Conservation (phyloP, 2,888 invertebrate species). For the Sesamia inferens region DNA sequence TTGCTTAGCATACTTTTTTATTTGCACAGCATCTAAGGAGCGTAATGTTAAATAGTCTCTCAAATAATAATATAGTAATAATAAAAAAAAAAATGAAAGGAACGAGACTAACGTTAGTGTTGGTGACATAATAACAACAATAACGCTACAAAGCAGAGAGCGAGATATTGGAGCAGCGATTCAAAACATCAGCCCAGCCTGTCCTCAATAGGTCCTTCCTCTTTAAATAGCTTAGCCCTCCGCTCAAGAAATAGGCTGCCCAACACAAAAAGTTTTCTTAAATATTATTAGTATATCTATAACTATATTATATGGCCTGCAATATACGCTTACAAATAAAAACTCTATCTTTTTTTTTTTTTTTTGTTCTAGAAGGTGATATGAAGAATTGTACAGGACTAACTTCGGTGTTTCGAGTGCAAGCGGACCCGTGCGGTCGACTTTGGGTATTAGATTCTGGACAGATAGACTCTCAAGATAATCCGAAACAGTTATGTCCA, state of each 20-base stretch:
- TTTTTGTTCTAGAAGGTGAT: constrained; percentile 65
- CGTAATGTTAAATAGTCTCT: not conserved
- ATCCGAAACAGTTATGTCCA: constrained; percentile 92
- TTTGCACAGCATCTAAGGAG: not conserved
- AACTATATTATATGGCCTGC: not conserved
- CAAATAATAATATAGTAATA: too few species aligned
- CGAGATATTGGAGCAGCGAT: too few species aligned
- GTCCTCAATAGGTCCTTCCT: too few species aligned
- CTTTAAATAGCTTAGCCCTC: not conserved
- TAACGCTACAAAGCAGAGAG: too few species aligned
- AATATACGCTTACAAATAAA: constrained; percentile 1
- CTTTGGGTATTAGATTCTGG: constrained; percentile 96
- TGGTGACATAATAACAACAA: too few species aligned
- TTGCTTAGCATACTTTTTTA: not conserved
- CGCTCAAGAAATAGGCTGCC: not conserved
- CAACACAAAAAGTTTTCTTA: not conserved
- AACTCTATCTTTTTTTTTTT: not conserved
- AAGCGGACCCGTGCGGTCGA: constrained; percentile 93
- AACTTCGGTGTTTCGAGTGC: constrained; percentile 94
- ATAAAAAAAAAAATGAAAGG: too few species aligned
- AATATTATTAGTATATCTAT: not conserved
- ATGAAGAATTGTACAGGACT: constrained; percentile 91
- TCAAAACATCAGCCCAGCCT: too few species aligned
- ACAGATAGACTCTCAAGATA: constrained; percentile 91
- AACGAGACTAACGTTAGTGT: too few species aligned